phyloP scores from a whole-genome alignment of 2,113 vertebrate species.

The Psilopogon haemacephalus region DNA sequence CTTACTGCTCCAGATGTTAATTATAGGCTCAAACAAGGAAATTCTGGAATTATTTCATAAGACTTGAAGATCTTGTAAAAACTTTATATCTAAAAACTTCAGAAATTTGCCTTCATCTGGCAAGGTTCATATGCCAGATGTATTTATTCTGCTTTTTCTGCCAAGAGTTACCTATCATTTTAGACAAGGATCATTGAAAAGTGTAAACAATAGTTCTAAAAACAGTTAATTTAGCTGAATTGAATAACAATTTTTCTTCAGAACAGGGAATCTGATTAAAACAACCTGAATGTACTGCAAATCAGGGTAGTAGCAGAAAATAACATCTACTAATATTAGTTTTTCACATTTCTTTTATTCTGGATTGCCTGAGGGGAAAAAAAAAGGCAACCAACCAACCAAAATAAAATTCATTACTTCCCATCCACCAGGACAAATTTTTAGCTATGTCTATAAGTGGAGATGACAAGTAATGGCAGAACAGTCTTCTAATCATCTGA shows the following conservation, averaged over 20 bases:
- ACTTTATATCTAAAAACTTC: not conserved
- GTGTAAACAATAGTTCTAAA: not conserved
- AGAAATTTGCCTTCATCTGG: not conserved
- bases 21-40: not conserved
- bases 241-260: not conserved
- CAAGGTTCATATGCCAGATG: not conserved
- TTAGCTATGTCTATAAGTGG: not conserved
- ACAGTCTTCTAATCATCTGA: not conserved
- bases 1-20: not conserved
- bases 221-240: not conserved
- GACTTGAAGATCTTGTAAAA: not conserved
- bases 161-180: not conserved
- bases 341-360: not conserved
- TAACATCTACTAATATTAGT: not conserved
- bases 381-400: not conserved
- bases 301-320: not conserved
- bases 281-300: not conserved
- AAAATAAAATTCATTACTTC: not conserved
- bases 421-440: not conserved
- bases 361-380: not conserved
- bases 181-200: not conserved
- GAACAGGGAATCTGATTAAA: not conserved
- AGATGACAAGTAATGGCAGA: not conserved
- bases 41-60: not conserved
- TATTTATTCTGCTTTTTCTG: not conserved